Conservation (phyloP, 1,140 invertebrate genomes). For the Lepeophtheirus salmonis region DNA sequence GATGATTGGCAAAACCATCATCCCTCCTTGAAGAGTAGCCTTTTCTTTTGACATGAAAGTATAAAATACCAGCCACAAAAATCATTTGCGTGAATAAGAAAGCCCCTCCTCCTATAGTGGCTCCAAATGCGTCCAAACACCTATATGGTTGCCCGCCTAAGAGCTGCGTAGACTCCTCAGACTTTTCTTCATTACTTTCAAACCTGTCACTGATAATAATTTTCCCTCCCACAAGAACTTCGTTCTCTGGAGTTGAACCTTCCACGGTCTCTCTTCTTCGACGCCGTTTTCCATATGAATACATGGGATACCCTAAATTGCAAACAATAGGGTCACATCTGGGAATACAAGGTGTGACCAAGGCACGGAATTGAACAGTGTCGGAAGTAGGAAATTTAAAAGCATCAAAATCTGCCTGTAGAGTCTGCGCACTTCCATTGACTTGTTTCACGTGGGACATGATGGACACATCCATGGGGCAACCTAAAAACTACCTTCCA, state of each 20-base stretch:
- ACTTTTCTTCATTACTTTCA: too few species aligned
- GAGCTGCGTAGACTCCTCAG: too few species aligned
- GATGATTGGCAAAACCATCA: too few species aligned
- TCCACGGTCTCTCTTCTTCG: slow-evolving; percentile 17
- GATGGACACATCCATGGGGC: slow-evolving; percentile 33
- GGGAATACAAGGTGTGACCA: slow-evolving; percentile 35
- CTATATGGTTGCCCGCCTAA: too few species aligned
- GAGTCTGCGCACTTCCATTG: slow-evolving; percentile 25
- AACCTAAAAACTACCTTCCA: slow-evolving; percentile 24
- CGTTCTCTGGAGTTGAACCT: slow-evolving; percentile 23
- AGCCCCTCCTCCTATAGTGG: too few species aligned
- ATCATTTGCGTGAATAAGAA: too few species aligned
- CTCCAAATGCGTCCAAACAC: too few species aligned
- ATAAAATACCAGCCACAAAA: too few species aligned
- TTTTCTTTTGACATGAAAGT: too few species aligned
- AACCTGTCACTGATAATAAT: slow-evolving; percentile 34
- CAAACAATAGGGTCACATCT: slow-evolving; percentile 33
- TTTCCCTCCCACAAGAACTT: slow-evolving; percentile 31
- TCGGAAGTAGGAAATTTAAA: slow-evolving; percentile 38
- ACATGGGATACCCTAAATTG: slow-evolving; percentile 25
- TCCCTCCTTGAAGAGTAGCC: too few species aligned
- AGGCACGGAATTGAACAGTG: slow-evolving; percentile 35
- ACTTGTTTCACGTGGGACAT: slow-evolving; percentile 29
- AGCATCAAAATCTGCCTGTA: slow-evolving; percentile 34
- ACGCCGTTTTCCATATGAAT: slow-evolving; percentile 30